Evolutionary conservation across 2,797 vertebrate genomes (phyloP).

Genomic region (Esox lucius): DNA sequence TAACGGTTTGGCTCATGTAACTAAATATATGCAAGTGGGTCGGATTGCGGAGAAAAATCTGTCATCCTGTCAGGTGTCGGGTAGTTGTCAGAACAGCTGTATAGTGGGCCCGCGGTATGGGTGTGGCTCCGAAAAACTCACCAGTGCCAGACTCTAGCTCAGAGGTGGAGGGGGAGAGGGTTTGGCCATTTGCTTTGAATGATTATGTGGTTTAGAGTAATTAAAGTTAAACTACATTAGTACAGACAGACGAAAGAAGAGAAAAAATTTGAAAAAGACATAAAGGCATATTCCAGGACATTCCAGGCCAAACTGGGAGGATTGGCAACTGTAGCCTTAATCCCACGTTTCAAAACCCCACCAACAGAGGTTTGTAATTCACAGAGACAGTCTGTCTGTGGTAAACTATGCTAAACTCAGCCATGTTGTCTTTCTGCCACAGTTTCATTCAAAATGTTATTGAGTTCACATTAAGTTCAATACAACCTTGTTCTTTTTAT

Average conservation of each 20-base stretch:
- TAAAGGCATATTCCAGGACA: neutral
- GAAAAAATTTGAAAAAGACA: too few species aligned
- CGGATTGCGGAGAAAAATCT: too few species aligned
- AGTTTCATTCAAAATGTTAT: neutral
- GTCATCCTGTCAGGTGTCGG: too few species aligned
- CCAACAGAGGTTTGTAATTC: conserved; percentile 4
- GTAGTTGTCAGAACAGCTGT: too few species aligned
- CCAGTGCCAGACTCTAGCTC: neutral
- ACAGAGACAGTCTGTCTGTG: neutral
- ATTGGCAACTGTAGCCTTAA: neutral
- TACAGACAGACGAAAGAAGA: neutral
- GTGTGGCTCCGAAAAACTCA: too few species aligned
- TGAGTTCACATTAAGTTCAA: conserved; percentile 5
- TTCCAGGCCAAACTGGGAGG: neutral
- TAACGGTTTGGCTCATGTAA: too few species aligned
- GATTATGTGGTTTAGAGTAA: too few species aligned
- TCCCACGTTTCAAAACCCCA: neutral
- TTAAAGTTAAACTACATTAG: neutral
- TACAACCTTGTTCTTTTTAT: neutral
- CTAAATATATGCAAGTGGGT: too few species aligned
- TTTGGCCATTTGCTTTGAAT: too few species aligned
- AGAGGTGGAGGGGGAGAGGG: too few species aligned
- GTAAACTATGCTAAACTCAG: neutral
- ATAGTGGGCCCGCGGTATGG: too few species aligned
- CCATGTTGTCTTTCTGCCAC: neutral